These are phyloP conservation scores for Dinoponera quadriceps DNA, from an alignment of 1,140 invertebrate species.

Conservation along the genomic window DNA sequence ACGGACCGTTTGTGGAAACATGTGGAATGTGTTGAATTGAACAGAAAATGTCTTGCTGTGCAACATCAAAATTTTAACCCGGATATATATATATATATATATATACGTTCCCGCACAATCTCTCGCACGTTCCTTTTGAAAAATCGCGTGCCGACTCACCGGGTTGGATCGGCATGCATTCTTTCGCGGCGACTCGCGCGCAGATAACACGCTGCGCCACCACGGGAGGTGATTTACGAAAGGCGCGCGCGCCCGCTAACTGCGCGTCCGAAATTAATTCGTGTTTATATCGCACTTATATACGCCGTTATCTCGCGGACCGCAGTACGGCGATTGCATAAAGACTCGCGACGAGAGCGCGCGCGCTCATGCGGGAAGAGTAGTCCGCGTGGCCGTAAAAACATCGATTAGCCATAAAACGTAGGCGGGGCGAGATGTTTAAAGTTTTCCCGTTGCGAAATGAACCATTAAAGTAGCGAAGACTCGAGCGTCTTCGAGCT, in stretches of 20 bases:
- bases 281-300: slow-evolving; percentile 32
- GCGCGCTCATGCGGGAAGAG: slow-evolving; percentile 23
- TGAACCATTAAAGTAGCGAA: slow-evolving; percentile 72
- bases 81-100: no score
- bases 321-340: slow-evolving; percentile 6
- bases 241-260: background rate
- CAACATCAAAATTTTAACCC: no score
- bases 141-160: background rate
- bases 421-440: slow-evolving; percentile 59
- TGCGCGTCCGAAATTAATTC: slow-evolving; percentile 26
- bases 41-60: no score
- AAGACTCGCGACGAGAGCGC: slow-evolving; percentile 35
- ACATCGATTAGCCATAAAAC: slow-evolving; percentile 75
- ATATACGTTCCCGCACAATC: no score
- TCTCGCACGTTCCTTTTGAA: no score
- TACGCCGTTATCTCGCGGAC: background rate
- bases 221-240: slow-evolving; percentile 20
- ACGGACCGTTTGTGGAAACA: no score
- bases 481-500: slow-evolving; percentile 54
- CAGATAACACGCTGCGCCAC: background rate
- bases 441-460: slow-evolving; percentile 72
- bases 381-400: slow-evolving; percentile 57
- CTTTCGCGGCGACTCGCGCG: background rate
- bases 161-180: no score
- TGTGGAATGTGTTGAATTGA: no score